Base-by-base conservation (phyloP, 2,113 vertebrate genomes). In the Dicerorhinus sumatrensis region DNA sequence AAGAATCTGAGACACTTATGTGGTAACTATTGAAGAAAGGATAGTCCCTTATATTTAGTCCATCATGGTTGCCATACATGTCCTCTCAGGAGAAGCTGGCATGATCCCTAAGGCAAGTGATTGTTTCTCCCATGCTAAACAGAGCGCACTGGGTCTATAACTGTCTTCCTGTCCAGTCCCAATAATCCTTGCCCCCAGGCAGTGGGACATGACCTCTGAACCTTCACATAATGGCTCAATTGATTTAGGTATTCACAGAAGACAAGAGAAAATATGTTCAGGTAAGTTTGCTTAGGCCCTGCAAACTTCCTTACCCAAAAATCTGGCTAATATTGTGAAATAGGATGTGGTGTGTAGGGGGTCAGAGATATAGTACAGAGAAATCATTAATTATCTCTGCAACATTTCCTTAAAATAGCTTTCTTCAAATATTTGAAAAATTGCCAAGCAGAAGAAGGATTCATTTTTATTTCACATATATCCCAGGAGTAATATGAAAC, bases 351-450 rank as follows among this genome's bases (percentile, higher is more conserved):
- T 6, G 12, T 54, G 1, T 42, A 25, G 1, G 2, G 5, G 16
- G 8, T 46, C 27, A 48, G 12, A 83, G 33, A 56, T 20, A 58
- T 2, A 62, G 6, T n/a, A 0, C 2, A 86, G 5, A 84, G 1
- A 75, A 73, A 42, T 39, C 10, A 18, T 42, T 25, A 62, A 31
- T 36, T 81, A 42, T 14, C 0, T 77, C 8, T 69, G 3, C 8
- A 54, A 7, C 1, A 39, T 84, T 88, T 75, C 4, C 21, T 86
- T 48, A 82, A 29, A 16, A 81, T 46, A 70, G 0, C 12, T 82
- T 48, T 77, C 8, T 94, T 97, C 23, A 93, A 8, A 72, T 88
- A 67, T 65, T 89, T 93, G 27, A 67, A 87, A 79, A 9, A 36
- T 86, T 82, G 4, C 29, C 25, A 91, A 8, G 2, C 3, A 81